Evolutionary conservation across 1,140 invertebrate genomes (phyloP).

Genomic region (Tribolium madens): DNA sequence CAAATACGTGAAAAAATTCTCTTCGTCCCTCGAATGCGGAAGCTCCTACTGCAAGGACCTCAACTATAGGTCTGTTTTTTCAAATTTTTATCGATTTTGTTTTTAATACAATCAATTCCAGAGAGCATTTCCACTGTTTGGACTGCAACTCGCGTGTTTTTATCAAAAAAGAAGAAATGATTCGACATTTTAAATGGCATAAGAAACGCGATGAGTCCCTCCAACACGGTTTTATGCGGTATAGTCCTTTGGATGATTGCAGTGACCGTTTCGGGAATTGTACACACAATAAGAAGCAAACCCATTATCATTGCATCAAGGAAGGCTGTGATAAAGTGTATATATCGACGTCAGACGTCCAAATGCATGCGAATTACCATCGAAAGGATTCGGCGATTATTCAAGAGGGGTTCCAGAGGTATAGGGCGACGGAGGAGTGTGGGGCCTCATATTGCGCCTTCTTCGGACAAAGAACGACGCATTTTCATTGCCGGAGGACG

Average conservation of each 20-base stretch:
- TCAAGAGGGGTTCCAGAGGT: slow-evolving; percentile 84
- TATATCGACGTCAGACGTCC: slow-evolving; percentile 98
- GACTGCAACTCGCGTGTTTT: slow-evolving; percentile 92
- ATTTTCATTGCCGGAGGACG: slow-evolving; percentile 94
- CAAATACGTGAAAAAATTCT: slow-evolving; percentile 84
- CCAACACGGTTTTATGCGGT: slow-evolving; percentile 96
- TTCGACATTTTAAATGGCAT: slow-evolving; percentile 99
- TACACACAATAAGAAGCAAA: slow-evolving; percentile 96
- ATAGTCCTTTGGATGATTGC: slow-evolving; percentile 82
- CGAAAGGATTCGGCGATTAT: slow-evolving; percentile 97
- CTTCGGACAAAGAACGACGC: slow-evolving; percentile 95
- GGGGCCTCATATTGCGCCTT: slow-evolving; percentile 89
- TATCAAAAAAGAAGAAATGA: slow-evolving; percentile 98
- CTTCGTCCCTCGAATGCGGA: slow-evolving; percentile 82
- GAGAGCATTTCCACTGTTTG: slow-evolving; percentile 97
- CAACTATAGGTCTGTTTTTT: slow-evolving; percentile 71
- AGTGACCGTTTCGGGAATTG: slow-evolving; percentile 74
- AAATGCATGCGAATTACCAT: slow-evolving; percentile 99
- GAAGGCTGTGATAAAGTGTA: slow-evolving; percentile 96
- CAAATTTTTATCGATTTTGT: background rate
- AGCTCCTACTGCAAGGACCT: slow-evolving; percentile 83
- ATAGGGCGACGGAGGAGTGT: slow-evolving; percentile 91
- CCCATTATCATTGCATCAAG: slow-evolving; percentile 98
- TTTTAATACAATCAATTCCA: slow-evolving; percentile 54
- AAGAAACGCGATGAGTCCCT: slow-evolving; percentile 97